Conservation (phyloP, 2,888 invertebrate species). For the Cephus sareptanus region DNA sequence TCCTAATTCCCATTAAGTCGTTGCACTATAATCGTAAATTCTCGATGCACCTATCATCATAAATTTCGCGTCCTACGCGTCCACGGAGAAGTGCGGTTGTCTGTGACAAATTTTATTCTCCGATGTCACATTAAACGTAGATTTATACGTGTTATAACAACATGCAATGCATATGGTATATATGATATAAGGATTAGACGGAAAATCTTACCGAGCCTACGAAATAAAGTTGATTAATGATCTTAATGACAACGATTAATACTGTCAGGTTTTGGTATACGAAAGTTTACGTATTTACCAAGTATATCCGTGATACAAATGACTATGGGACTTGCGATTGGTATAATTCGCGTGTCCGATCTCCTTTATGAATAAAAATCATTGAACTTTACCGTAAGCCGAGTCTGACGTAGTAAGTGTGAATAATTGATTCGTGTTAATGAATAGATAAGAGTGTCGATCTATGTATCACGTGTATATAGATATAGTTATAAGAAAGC, state of each 20-base stretch:
- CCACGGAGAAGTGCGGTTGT: conserved; percentile 8
- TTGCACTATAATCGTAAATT: conserved; percentile 22
- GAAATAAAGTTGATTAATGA: not conserved
- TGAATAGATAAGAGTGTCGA: not conserved
- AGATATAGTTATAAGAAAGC: not conserved
- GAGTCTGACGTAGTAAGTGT: not conserved
- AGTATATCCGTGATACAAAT: not conserved
- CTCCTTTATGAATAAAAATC: not conserved
- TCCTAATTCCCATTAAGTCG: conserved; percentile 9
- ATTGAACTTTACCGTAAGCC: not conserved
- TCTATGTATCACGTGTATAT: not conserved
- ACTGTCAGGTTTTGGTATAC: not conserved
- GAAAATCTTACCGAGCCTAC: not conserved
- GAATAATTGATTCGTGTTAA: not conserved
- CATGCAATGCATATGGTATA: not conserved
- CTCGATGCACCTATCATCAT: conserved; percentile 11
- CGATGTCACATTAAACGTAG: conserved; percentile 2
- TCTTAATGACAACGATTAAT: not conserved
- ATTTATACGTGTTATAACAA: conserved; percentile 2
- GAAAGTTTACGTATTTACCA: not conserved
- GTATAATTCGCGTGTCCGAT: not conserved
- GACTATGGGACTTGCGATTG: not conserved
- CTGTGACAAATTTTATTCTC: conserved; percentile 21
- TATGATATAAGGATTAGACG: not conserved
- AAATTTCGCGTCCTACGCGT: conserved; percentile 22